Percentiles rank a stretch among this genome's conserved stretches.
phyloP scores from a whole-genome alignment of 2,113 vertebrate genomes.

The Drymodes brunneopygia region DNA sequence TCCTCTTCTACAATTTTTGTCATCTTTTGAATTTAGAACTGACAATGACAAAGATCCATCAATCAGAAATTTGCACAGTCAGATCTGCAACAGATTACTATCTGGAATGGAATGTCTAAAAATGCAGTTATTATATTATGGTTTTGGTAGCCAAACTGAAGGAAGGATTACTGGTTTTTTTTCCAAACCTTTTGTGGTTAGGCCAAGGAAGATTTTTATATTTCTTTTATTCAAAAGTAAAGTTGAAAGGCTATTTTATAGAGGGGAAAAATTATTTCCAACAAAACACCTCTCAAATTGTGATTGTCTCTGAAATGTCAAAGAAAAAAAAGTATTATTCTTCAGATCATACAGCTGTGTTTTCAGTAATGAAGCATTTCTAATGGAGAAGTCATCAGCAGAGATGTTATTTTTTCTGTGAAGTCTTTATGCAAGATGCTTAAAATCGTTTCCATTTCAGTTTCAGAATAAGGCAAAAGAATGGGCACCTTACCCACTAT shows the following conservation, averaged over 20 bases:
- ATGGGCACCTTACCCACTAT: not conserved
- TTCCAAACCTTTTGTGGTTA: not conserved
- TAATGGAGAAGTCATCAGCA: conserved; percentile 42
- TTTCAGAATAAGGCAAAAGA: conserved; percentile 3
- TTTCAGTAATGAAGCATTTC: conserved; percentile 34
- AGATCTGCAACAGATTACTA: not conserved
- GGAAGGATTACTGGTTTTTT: not conserved
- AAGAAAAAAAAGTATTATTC: not conserved
- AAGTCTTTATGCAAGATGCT: conserved; percentile 2
- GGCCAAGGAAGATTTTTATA: not conserved
- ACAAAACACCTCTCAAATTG: not conserved
- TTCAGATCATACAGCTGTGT: conserved; percentile 33
- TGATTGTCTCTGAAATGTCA: not conserved
- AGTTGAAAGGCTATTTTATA: not conserved
- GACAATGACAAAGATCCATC: not conserved
- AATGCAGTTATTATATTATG: not conserved
- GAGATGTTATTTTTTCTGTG: conserved; percentile 8
- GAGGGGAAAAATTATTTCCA: not conserved
- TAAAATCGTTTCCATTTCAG: conserved; percentile 35
- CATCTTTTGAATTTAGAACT: not conserved
- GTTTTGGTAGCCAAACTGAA: not conserved
- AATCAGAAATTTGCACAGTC: not conserved
- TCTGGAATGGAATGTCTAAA: not conserved
- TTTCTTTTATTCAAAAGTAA: not conserved
- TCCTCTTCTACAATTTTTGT: not conserved